Evolutionary conservation across 2,888 invertebrate species (phyloP), one percentile per base, ranked within the genome.

Genomic region (Dasysyrphus tricinctus): DNA sequence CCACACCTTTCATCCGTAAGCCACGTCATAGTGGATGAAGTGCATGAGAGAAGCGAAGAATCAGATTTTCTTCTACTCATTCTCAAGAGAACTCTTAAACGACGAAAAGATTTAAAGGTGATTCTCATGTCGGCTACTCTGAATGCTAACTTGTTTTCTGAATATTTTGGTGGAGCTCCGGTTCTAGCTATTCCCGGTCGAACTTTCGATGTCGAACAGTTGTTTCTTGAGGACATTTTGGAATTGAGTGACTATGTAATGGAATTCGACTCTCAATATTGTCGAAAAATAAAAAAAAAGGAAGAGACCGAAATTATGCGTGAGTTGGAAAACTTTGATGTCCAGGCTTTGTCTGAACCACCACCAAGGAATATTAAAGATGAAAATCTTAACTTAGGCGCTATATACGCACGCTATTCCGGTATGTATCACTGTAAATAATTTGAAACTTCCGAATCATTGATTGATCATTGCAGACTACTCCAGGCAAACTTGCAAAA

Each of bases 91-190:
- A 94, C 97, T 70, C 92, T 97, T 72, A 93, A 94, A 83, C 93
- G 95, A 74, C 94, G 97, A 79, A 94, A 94, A 61, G 96, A 97
- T 90, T 92, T 98, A 70, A 97, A 96, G 89, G 93, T 98, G 0
- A 95, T 98, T 89, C 93, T 98, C 7, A 98, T 98, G 98, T 98
- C 98, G 90, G 98, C 98, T 3, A 97, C 98, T 0, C 92, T 98
- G 89, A 98, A 98, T 91, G 95, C 97, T 1, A 94, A 96, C 42
- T 92, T 97, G 76, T 98, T 98, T 91, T 95, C 96, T 2, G 93
- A 95, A 59, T 98, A 98, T 92, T 98, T 98, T 91, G 91, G 89
- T 0, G 94, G 94, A 49, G 95, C 96, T 79, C 97, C 97, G 2
- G 94, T 97, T 57, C 93, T 98, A 83, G 95, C 96, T 90, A 97